Evolutionary conservation across 2,113 vertebrate genomes (phyloP).

Genomic region (Pollachius pollachius): DNA sequence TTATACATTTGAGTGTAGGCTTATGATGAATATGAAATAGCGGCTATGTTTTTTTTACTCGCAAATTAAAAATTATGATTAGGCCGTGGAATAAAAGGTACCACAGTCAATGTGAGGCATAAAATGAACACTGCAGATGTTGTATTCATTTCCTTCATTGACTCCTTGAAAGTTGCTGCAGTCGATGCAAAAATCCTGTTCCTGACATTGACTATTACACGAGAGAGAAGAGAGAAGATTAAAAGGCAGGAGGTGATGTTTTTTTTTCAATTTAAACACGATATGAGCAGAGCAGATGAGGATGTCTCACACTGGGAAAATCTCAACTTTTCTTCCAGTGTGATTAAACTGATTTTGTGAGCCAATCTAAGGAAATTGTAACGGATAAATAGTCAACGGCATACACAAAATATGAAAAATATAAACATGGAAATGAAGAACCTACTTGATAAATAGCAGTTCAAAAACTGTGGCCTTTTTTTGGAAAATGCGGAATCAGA

Average conservation of each 20-base stretch:
- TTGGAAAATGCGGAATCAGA: too few relatives aligned
- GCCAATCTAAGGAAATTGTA: not conserved
- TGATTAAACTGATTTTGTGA: slow-evolving; percentile 38
- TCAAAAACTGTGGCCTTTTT: too few relatives aligned
- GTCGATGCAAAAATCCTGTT: not conserved
- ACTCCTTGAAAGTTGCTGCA: slow-evolving; percentile 5
- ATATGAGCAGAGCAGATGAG: slow-evolving; percentile 21
- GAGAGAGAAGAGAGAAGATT: slow-evolving; percentile 8
- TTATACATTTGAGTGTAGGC: too few relatives aligned
- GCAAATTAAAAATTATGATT: too few relatives aligned
- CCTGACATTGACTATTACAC: slow-evolving; percentile 11
- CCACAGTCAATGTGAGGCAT: too few relatives aligned
- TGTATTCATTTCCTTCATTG: slow-evolving; percentile 45
- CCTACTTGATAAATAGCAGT: too few relatives aligned
- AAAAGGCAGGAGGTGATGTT: slow-evolving; percentile 12
- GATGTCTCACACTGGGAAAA: slow-evolving; percentile 5
- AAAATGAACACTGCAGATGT: slow-evolving; percentile 44
- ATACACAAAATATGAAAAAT: too few relatives aligned
- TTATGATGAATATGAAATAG: too few relatives aligned
- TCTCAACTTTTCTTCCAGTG: slow-evolving; percentile 32
- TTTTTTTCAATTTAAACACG: not conserved
- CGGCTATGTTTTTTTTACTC: too few relatives aligned
- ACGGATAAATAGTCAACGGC: too few relatives aligned
- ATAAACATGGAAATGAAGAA: too few relatives aligned
- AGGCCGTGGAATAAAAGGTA: too few relatives aligned